Conservation (phyloP, 2,113 vertebrate species). For the Synodontis membranacea region DNA sequence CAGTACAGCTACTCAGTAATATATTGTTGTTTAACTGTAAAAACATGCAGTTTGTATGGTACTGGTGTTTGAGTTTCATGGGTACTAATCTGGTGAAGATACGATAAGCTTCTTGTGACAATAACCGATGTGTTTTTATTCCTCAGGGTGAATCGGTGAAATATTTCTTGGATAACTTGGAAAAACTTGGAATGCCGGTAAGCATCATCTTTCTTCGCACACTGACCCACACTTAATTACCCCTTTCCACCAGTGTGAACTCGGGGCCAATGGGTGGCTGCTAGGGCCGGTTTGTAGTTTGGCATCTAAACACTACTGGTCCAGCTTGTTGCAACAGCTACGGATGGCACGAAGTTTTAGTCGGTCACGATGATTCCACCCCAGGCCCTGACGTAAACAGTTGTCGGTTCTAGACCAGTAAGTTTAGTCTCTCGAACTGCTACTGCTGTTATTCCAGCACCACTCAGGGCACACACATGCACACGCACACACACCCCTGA, state of each 20-base stretch:
- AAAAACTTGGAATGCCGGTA: slow-evolving; percentile 91
- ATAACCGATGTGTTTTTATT: slow-evolving; percentile 27
- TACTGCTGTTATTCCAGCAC: not conserved
- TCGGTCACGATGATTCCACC: no score
- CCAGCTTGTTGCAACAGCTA: no score
- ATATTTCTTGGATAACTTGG: slow-evolving; percentile 98
- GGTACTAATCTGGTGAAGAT: not conserved
- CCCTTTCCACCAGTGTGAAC: no score
- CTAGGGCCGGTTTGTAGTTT: no score
- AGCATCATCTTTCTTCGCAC: slow-evolving; percentile 63
- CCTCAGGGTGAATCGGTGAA: slow-evolving; percentile 93
- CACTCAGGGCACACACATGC: not conserved
- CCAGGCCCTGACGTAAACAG: no score
- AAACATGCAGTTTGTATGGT: not conserved
- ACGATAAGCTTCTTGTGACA: not conserved
- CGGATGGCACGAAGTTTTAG: no score
- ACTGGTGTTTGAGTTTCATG: not conserved
- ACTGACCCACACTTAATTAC: not conserved
- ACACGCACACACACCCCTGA: not conserved
- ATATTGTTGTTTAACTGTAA: not conserved
- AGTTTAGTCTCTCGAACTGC: no score
- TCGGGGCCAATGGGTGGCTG: no score
- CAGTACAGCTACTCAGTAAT: not conserved
- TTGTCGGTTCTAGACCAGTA: no score
- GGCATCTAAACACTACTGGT: no score